Conservation (phyloP, 2,797 vertebrate species). For the Anisognathus igniventris region DNA sequence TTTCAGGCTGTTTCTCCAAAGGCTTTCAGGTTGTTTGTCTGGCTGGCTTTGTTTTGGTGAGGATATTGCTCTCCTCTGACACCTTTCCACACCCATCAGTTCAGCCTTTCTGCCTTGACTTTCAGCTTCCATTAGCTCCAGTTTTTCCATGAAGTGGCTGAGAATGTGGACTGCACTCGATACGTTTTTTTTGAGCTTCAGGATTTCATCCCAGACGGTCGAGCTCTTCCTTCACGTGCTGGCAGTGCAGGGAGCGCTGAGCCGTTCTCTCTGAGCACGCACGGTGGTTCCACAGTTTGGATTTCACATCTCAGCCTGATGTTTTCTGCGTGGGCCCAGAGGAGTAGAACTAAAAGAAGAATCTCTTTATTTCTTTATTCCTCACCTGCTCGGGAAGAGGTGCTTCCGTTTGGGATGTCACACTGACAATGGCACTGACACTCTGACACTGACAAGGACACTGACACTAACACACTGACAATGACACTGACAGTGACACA, state of each 20-base stretch:
- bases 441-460: too few relatives aligned
- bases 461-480: too few relatives aligned
- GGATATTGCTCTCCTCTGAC: constrained; percentile 60
- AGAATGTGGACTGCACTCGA: constrained; percentile 10
- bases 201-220: constrained; percentile 71
- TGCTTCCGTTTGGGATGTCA: rapidly evolving
- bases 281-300: constrained; percentile 60
- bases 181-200: constrained; percentile 55
- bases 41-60: constrained; percentile 70
- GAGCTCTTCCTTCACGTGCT: constrained; percentile 75
- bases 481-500: too few relatives aligned
- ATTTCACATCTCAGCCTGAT: constrained; percentile 73
- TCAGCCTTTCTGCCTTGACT: constrained; percentile 59
- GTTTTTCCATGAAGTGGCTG: constrained; percentile 80
- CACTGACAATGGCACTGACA: too few relatives aligned
- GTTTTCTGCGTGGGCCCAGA: constrained; percentile 70
- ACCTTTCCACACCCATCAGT: constrained; percentile 67
- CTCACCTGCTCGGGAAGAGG: rapidly evolving
- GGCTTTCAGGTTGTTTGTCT: constrained; percentile 58
- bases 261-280: constrained; percentile 53
- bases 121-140: constrained; percentile 71
- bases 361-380: rapidly evolving
- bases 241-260: constrained; percentile 67
- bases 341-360: too few relatives aligned
- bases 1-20: constrained; percentile 67